Base-by-base conservation (phyloP, 2,888 invertebrate species). In the Sarcophaga caerulescens region DNA sequence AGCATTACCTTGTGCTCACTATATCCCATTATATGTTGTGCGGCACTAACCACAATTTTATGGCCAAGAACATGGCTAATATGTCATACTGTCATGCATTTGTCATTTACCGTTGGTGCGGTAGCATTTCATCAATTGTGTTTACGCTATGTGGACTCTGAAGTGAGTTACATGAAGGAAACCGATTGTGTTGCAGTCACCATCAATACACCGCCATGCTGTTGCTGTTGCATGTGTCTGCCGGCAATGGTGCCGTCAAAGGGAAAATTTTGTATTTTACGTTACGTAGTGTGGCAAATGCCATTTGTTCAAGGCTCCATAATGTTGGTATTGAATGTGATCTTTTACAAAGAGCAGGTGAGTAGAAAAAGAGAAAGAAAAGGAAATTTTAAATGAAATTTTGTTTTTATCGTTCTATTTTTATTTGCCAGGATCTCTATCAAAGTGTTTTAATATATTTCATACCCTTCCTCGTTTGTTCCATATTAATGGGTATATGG, bases 121-220 rank as follows among this genome's bases (percentile, higher is more conserved):
- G 89, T 91, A 0, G 44, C 89, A 2, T 93, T 92, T 83, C 92
- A 91, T 11, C 89, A 89, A 3, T 87, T 93, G 70, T 93, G 93
- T 89, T 92, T 92, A 81, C 92, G 90, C 83, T 94, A 93, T 89
- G 89, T 92, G 87, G 92, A 90, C 81, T 92, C 92, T 2, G 91
- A 92, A 83, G 89, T 88, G 88, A 93, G 91, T 85, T 93, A 91
- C 90, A 89, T 94, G 81, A 93, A 93, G 91, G 92, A 91, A 87
- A 89, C 92, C 78, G 92, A 93, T 90, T 89, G 91, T 63, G 91
- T 93, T 90, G 90, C 93, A 63, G 91, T 93, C 85, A 82, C 88
- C 4, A 80, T 93, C 44, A 90, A 88, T 63, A 89, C 93, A 1
- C 91, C 91, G 11, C 93, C 93, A 0, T 91, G 91, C 45, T 91